Percentiles rank a stretch among this genome's conserved stretches.
These are phyloP conservation scores for Opisthograptis luteolata DNA, from an alignment of 2,888 invertebrate species.

Conservation along the genomic window DNA sequence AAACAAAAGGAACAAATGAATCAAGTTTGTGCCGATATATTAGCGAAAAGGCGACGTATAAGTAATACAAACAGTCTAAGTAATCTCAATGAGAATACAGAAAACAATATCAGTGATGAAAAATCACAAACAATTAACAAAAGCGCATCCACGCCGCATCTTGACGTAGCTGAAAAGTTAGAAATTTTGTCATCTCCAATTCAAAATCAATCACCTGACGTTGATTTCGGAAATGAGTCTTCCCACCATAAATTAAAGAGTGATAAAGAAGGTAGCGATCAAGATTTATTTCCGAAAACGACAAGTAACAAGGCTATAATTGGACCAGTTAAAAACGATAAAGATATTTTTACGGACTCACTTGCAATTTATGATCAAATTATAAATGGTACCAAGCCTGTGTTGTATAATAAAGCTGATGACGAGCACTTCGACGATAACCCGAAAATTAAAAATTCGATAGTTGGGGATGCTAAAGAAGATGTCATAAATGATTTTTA, in stretches of 20 bases:
- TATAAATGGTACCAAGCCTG: constrained; percentile 3
- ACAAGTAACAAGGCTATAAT: too few species aligned
- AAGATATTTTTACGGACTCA: not conserved
- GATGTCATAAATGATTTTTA: constrained; percentile 13
- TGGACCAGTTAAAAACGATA: not conserved
- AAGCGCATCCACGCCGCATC: constrained; percentile 8
- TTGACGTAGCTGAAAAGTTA: constrained; percentile 8
- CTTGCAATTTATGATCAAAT: constrained; percentile 10
- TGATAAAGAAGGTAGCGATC: not conserved
- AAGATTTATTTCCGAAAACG: too few species aligned
- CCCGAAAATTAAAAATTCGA: too few species aligned
- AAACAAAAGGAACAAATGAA: constrained; percentile 44
- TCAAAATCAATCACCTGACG: too few species aligned
- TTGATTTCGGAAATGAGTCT: too few species aligned
- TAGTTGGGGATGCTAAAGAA: not conserved
- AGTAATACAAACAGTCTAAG: constrained; percentile 42
- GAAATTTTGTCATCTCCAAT: not conserved
- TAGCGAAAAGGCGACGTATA: constrained; percentile 35
- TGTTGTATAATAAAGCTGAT: not conserved
- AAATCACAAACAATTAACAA: not conserved
- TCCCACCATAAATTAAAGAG: not conserved
- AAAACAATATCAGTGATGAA: constrained; percentile 13
- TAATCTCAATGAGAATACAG: constrained; percentile 45
- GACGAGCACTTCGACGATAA: not conserved
- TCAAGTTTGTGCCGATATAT: constrained; percentile 42